Conservation (phyloP, 2,113 vertebrate genomes). For the Rhabdomys dilectus region DNA sequence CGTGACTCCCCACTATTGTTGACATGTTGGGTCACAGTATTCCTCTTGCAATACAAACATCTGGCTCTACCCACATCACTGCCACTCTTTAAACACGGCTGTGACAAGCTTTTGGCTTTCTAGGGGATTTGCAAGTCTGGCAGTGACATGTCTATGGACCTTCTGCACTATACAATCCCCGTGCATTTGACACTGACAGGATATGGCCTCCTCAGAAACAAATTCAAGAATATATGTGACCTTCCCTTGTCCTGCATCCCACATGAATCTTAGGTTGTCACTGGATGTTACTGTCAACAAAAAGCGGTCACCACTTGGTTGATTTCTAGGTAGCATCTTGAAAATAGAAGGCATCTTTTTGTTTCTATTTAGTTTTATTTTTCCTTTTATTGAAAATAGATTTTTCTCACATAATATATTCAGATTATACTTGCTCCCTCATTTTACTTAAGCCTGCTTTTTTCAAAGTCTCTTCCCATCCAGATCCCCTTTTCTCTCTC, state of each 20-base stretch:
- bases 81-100: neutral
- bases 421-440: neutral
- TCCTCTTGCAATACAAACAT: neutral
- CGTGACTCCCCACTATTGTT: neutral
- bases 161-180: neutral
- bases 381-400: neutral
- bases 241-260: neutral
- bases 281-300: neutral
- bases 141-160: neutral
- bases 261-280: neutral
- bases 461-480: neutral
- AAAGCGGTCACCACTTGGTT: neutral
- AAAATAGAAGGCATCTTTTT: neutral
- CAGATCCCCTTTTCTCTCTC: neutral
- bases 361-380: neutral
- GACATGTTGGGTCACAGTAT: neutral
- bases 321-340: neutral
- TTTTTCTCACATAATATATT: neutral
- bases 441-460: neutral
- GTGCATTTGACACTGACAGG: neutral
- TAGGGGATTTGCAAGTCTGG: neutral
- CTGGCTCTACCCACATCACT: neutral
- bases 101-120: neutral
- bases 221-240: neutral
- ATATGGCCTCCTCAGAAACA: neutral